Conservation (phyloP, 2,888 invertebrate species). For the Neocrepidodera transversa region DNA sequence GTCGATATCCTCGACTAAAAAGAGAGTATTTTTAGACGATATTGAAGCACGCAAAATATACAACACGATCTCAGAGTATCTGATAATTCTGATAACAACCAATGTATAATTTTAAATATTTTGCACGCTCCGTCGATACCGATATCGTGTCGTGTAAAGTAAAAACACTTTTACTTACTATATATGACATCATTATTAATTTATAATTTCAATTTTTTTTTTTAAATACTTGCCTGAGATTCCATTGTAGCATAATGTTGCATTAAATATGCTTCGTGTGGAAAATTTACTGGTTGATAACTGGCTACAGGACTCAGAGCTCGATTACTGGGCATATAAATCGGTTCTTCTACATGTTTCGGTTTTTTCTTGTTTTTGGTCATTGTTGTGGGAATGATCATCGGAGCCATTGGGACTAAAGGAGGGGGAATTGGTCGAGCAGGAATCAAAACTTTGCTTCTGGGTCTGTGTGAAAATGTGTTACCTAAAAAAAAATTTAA, state of each 20-base stretch:
- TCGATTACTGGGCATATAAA: constrained; percentile 66
- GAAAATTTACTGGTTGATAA: constrained; percentile 66
- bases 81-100: too few relatives aligned
- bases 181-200: neutral
- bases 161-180: too few relatives aligned
- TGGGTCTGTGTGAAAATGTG: constrained; percentile 60
- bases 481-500: constrained; percentile 45
- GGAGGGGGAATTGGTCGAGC: constrained; percentile 62
- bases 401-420: constrained; percentile 53
- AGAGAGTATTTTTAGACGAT: too few relatives aligned
- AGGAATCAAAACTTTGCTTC: constrained; percentile 65
- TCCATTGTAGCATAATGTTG: constrained; percentile 67
- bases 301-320: constrained; percentile 67
- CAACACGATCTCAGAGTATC: too few relatives aligned
- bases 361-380: constrained; percentile 65
- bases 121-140: too few relatives aligned
- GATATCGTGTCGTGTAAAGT: too few relatives aligned
- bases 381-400: constrained; percentile 63
- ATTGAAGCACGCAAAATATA: too few relatives aligned
- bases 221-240: constrained; percentile 40
- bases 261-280: constrained; percentile 67
- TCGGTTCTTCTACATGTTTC: constrained; percentile 64
- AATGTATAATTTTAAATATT: too few relatives aligned
- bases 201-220: neutral
- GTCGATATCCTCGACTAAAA: too few relatives aligned